These are phyloP conservation scores for Thinocorus orbignyianus DNA, from an alignment of 2,113 vertebrate species.

Conservation along the genomic window DNA sequence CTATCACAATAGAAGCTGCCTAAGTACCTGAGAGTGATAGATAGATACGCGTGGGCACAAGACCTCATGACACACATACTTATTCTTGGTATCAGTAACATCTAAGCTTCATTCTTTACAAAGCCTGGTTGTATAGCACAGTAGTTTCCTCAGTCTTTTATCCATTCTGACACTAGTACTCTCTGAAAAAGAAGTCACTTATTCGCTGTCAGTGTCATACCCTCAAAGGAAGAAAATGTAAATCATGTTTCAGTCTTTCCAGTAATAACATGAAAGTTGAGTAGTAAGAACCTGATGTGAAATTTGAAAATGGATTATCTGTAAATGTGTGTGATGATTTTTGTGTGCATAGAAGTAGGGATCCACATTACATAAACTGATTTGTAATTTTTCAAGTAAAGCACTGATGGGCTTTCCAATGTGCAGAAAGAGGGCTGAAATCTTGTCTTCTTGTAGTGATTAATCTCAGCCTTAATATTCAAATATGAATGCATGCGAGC, in stretches of 20 bases:
- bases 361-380: accelerated
- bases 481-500: background rate
- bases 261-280: background rate
- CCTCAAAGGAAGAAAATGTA: background rate
- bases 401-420: background rate
- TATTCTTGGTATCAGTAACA: background rate
- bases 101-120: background rate
- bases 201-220: background rate
- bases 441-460: background rate
- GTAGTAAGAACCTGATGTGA: background rate
- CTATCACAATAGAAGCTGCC: background rate
- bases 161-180: background rate
- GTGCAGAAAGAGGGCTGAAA: background rate
- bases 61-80: background rate
- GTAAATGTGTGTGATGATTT: background rate
- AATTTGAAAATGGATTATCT: background rate
- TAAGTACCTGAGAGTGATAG: background rate
- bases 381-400: background rate
- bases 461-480: background rate
- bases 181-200: background rate
- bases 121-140: background rate
- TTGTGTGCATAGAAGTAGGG: background rate
- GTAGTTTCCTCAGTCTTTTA: background rate
- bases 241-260: background rate
- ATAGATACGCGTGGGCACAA: background rate